Evolutionary conservation across 2,113 vertebrate species (phyloP).

Genomic region (Hippocampus mohnikei): DNA sequence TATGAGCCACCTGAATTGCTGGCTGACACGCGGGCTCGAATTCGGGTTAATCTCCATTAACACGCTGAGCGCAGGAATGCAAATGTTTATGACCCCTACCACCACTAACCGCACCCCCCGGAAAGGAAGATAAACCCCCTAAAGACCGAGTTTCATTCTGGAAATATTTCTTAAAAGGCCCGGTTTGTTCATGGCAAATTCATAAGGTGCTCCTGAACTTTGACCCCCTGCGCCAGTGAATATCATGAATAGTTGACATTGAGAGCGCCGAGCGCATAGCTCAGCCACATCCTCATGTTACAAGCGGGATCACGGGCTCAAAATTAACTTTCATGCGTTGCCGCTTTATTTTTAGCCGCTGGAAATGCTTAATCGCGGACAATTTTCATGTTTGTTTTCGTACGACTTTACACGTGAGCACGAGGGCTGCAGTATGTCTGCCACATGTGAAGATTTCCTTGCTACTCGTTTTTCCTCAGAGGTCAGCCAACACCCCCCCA

Average conservation of each 20-base stretch:
- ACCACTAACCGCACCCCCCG: not conserved
- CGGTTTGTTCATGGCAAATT: not conserved
- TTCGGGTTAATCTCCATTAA: slow-evolving; percentile 68
- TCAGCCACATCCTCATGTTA: slow-evolving; percentile 54
- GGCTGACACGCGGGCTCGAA: slow-evolving; percentile 61
- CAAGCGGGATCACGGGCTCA: slow-evolving; percentile 35
- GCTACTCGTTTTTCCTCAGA: slow-evolving; percentile 43
- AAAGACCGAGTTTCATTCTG: not conserved
- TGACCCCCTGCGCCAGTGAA: slow-evolving; percentile 23
- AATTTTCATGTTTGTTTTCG: slow-evolving; percentile 32
- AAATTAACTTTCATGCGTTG: slow-evolving; percentile 34
- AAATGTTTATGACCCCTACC: slow-evolving; percentile 52
- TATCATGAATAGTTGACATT: slow-evolving; percentile 55
- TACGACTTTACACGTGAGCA: slow-evolving; percentile 35
- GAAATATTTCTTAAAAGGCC: not conserved
- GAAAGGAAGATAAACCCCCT: slow-evolving; percentile 22
- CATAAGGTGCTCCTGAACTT: slow-evolving; percentile 27
- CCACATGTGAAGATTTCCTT: slow-evolving; percentile 46
- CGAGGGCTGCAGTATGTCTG: slow-evolving; percentile 33
- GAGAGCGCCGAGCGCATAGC: slow-evolving; percentile 42
- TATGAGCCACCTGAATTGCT: slow-evolving; percentile 71
- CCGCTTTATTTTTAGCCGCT: slow-evolving; percentile 48
- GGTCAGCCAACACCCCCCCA: slow-evolving; percentile 18
- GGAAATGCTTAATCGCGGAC: slow-evolving; percentile 29
- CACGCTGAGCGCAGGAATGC: slow-evolving; percentile 58